A percentile compares a stretch with the other conserved stretches of the same genome.
These are phyloP conservation scores for Ictidomys tridecemlineatus DNA, from an alignment of 2,113 vertebrate species.

Conservation along the genomic window DNA sequence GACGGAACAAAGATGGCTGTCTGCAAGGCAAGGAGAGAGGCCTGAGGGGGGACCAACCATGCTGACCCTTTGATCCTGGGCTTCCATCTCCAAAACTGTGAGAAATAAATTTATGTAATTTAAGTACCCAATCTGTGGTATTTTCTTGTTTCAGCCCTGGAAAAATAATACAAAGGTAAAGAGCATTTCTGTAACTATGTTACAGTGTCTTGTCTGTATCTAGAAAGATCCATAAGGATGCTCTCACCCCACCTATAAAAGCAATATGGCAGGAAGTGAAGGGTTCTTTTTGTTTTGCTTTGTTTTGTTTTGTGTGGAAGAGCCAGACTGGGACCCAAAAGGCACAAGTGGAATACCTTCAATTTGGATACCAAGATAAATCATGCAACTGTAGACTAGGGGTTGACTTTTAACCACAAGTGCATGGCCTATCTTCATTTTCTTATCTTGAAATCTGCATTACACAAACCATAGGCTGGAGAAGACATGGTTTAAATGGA, in stretches of 20 bases:
- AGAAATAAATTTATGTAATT: not conserved
- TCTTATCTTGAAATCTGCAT: not conserved
- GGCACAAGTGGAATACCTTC: not conserved
- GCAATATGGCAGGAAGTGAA: not conserved
- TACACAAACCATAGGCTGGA: too few species aligned
- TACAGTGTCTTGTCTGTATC: not conserved
- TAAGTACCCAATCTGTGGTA: not conserved
- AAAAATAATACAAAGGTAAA: not conserved
- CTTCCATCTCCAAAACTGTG: not conserved
- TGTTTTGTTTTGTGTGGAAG: not conserved
- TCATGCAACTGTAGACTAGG: too few species aligned
- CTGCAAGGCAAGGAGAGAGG: not conserved
- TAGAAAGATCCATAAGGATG: not conserved
- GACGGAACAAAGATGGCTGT: rapidly evolving
- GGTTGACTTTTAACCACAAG: not conserved
- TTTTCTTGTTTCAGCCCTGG: not conserved
- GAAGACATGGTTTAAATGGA: not conserved
- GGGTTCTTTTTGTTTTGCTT: not conserved
- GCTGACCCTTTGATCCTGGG: not conserved
- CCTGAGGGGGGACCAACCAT: not conserved
- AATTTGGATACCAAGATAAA: not conserved
- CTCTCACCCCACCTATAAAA: not conserved
- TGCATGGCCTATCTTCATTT: not conserved
- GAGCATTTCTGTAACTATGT: not conserved
- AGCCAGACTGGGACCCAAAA: not conserved